Percentiles rank a stretch among this genome's conserved stretches.
These are phyloP conservation scores for Cyaniris semiargus DNA, from an alignment of 2,888 invertebrate genomes.

Conservation along the genomic window DNA sequence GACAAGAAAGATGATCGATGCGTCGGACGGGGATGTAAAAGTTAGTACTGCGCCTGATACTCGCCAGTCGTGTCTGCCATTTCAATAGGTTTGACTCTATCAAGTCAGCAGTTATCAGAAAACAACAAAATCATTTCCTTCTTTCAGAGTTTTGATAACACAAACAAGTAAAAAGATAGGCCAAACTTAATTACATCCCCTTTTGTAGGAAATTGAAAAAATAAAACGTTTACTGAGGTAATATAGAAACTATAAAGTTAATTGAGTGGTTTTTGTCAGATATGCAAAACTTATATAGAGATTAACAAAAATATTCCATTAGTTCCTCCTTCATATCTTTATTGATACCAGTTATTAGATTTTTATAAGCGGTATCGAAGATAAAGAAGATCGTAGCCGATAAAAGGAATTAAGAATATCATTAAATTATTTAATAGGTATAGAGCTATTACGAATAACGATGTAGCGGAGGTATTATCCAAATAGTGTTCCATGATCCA, in stretches of 20 bases:
- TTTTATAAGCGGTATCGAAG: slow-evolving; percentile 13
- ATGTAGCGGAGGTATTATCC: neutral
- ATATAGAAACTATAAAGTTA: neutral
- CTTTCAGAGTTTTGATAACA: neutral
- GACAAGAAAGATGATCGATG: neutral
- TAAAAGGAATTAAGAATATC: slow-evolving; percentile 20
- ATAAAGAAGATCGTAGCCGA: slow-evolving; percentile 20
- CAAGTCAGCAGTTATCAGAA: too few species aligned
- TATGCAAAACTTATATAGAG: slow-evolving; percentile 12
- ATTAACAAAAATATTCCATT: slow-evolving; percentile 23
- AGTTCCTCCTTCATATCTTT: slow-evolving; percentile 6
- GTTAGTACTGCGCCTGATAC: too few species aligned
- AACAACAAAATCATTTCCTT: neutral
- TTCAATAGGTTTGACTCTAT: too few species aligned
- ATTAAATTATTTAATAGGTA: slow-evolving; percentile 10
- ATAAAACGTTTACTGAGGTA: neutral
- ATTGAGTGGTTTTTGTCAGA: slow-evolving; percentile 13
- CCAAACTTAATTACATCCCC: neutral
- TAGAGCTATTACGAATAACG: neutral
- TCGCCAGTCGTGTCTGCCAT: too few species aligned
- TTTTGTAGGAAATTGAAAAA: neutral
- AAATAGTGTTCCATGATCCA: neutral
- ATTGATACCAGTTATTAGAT: slow-evolving; percentile 17
- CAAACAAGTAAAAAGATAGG: neutral
- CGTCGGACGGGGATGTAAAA: neutral